phyloP scores from a whole-genome alignment of 2,888 invertebrate species.

The Ernsta delagoae region DNA sequence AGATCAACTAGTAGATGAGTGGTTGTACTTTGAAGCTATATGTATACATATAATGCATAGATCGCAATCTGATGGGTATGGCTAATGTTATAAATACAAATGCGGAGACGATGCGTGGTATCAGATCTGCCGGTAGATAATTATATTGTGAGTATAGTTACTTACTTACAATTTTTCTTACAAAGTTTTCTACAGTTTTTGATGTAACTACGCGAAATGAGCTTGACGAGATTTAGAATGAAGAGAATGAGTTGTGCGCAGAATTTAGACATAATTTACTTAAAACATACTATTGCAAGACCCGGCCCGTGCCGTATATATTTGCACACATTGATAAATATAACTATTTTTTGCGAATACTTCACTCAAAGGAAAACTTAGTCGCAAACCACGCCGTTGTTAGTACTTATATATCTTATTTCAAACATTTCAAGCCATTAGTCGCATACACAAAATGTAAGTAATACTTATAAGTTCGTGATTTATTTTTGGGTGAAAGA shows the following conservation, averaged over 20 bases:
- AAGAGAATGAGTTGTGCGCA: constrained; percentile 62
- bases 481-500: constrained; percentile 64
- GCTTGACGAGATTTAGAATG: constrained; percentile 22
- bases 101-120: constrained; percentile 37
- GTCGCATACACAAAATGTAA: constrained; percentile 73
- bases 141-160: not conserved
- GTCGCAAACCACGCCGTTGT: constrained; percentile 77
- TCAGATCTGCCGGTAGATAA: constrained; percentile 40
- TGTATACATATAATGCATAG: too few species aligned
- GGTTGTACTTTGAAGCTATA: constrained; percentile 6
- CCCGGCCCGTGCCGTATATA: constrained; percentile 64
- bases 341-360: constrained; percentile 51
- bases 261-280: constrained; percentile 56
- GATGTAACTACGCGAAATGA: constrained; percentile 24
- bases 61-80: constrained; percentile 18
- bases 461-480: constrained; percentile 57
- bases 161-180: too few species aligned
- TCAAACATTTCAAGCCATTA: constrained; percentile 78
- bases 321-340: constrained; percentile 40
- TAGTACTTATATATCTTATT: constrained; percentile 71
- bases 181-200: constrained; percentile 19
- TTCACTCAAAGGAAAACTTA: constrained; percentile 69
- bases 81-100: constrained; percentile 29
- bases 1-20: constrained; percentile 37
- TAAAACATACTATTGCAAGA: constrained; percentile 73